phyloP scores from a whole-genome alignment of 2,113 vertebrate species.

The Myiozetetes cayanensis region DNA sequence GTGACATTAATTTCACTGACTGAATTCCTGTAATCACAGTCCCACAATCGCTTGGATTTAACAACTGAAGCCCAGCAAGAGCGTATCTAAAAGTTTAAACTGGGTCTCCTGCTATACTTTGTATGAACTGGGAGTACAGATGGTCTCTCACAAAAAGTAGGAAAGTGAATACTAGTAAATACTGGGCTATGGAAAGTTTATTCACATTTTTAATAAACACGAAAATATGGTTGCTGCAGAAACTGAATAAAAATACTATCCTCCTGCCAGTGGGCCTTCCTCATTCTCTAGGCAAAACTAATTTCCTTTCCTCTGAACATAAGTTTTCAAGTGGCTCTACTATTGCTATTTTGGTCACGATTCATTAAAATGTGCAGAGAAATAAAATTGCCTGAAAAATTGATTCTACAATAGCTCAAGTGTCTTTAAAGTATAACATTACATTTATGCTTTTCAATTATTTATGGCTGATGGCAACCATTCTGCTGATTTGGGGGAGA shows the following conservation, averaged over 20 bases:
- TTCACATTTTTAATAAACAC: not conserved
- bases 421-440: not conserved
- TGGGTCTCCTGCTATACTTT: not conserved
- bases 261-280: not conserved
- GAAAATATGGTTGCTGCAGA: not conserved
- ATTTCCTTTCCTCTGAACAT: not conserved
- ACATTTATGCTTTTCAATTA: not conserved
- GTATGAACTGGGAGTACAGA: not conserved
- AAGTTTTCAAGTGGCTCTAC: not conserved
- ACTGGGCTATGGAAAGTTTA: not conserved
- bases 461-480: not conserved
- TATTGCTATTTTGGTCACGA: not conserved
- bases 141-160: not conserved
- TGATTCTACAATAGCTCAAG: not conserved
- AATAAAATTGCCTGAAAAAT: not conserved
- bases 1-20: not conserved
- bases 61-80: not conserved
- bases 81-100: not conserved
- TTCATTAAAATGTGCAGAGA: not conserved
- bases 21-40: not conserved
- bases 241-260: not conserved
- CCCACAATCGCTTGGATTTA: fast-evolving
- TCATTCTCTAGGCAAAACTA: not conserved
- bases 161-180: not conserved
- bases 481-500: not conserved